Evolutionary conservation across 1,140 invertebrate species (phyloP).

Genomic region (Liolophura sinensis): DNA sequence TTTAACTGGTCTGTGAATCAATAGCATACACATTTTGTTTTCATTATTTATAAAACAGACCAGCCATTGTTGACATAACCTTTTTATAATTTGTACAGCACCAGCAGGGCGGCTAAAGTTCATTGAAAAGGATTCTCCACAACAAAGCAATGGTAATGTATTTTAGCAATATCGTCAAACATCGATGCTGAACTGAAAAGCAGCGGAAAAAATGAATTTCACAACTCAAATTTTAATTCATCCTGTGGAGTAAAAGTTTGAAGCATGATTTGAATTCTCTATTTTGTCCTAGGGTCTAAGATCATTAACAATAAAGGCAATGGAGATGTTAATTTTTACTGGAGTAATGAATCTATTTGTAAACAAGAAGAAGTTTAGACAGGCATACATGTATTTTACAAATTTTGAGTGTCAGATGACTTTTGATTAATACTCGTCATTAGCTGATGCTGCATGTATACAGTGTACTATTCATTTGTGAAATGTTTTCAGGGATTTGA

Average conservation of each 20-base stretch:
- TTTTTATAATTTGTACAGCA: constrained; percentile 28
- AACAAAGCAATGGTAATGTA: constrained; percentile 41
- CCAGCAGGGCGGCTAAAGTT: constrained; percentile 45
- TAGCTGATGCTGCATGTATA: too few relatives aligned
- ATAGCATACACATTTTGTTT: neutral
- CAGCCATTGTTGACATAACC: neutral
- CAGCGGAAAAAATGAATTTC: neutral
- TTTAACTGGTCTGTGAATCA: constrained; percentile 2
- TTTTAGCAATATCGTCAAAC: neutral
- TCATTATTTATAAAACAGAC: neutral
- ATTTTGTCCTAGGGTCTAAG: neutral
- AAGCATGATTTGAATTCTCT: neutral
- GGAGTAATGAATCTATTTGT: too few relatives aligned
- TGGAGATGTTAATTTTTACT: neutral
- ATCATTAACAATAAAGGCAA: neutral
- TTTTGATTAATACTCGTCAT: too few relatives aligned
- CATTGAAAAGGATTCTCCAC: constrained; percentile 45
- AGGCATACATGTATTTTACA: too few relatives aligned
- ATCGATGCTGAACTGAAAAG: neutral
- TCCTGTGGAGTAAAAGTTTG: neutral
- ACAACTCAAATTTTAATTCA: neutral
- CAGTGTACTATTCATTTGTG: too few relatives aligned
- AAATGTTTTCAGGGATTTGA: too few relatives aligned
- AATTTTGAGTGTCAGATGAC: too few relatives aligned
- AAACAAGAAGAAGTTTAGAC: too few relatives aligned